Evolutionary conservation across 1,140 invertebrate species (phyloP).

Genomic region (Temnothorax curvispinosus): DNA sequence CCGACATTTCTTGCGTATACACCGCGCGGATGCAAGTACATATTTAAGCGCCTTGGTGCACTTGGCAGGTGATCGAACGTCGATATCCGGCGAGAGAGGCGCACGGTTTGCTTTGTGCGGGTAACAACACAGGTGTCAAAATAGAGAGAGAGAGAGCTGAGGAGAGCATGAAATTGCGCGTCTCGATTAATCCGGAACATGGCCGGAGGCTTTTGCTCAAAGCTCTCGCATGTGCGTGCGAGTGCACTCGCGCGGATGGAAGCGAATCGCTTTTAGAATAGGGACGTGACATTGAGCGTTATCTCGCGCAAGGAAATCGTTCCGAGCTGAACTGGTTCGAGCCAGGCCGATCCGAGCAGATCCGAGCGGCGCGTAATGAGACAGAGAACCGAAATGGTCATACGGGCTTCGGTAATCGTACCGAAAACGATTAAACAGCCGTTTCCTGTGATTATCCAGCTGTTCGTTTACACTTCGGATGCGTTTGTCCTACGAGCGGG

Average conservation of each 20-base stretch:
- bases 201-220: not conserved
- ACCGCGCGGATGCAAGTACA: not conserved
- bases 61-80: conserved; percentile 63
- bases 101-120: conserved; percentile 63
- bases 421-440: conserved; percentile 36
- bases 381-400: conserved; percentile 26
- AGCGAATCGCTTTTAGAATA: conserved; percentile 20
- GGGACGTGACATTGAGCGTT: conserved; percentile 6
- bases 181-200: conserved; percentile 65
- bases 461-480: conserved; percentile 51
- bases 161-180: conserved; percentile 10
- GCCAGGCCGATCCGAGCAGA: not conserved
- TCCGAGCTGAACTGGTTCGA: not conserved
- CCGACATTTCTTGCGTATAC: not conserved
- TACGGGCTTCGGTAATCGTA: conserved; percentile 27
- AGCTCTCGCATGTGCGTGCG: not conserved
- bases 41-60: conserved; percentile 49
- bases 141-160: not conserved
- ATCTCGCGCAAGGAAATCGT: not conserved
- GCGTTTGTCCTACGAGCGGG: conserved; percentile 28
- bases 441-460: conserved; percentile 50
- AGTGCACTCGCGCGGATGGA: not conserved
- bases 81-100: conserved; percentile 46
- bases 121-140: conserved; percentile 70
- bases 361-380: conserved; percentile 9